A percentile compares a stretch with the other conserved stretches of the same genome.
These are phyloP conservation scores for Tragopan temminckii DNA, from an alignment of 2,797 vertebrate genomes.

Conservation along the genomic window DNA sequence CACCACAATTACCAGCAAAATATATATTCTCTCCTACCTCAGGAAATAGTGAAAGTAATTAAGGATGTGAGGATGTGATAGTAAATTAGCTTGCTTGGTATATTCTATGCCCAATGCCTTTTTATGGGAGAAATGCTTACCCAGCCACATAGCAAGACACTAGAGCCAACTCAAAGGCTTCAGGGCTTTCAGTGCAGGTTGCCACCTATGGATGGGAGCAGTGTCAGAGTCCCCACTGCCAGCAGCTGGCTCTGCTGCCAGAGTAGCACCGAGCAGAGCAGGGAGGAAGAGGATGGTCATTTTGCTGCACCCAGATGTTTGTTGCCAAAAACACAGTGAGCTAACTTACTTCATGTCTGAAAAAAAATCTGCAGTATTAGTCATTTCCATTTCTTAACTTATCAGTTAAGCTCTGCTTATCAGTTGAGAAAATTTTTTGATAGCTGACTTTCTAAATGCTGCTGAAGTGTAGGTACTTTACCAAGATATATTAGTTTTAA, in stretches of 20 bases:
- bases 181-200: neutral
- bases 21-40: neutral
- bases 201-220: accelerated
- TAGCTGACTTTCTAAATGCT: neutral
- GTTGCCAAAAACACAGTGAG: neutral
- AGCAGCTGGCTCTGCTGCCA: neutral
- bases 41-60: conserved; percentile 48
- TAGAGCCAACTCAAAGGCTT: neutral
- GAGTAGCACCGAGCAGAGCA: accelerated
- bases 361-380: neutral
- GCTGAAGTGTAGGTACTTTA: neutral
- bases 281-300: accelerated
- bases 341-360: neutral
- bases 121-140: neutral
- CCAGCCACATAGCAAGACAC: neutral
- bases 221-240: neutral
- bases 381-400: neutral
- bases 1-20: neutral
- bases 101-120: neutral
- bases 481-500: neutral
- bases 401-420: neutral
- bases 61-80: neutral
- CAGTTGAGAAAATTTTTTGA: neutral
- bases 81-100: neutral
- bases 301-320: neutral